A percentile compares a stretch with the other conserved stretches of the same genome.
Evolutionary conservation across 1,140 invertebrate genomes (phyloP).

Genomic region (Liolophura sinensis): DNA sequence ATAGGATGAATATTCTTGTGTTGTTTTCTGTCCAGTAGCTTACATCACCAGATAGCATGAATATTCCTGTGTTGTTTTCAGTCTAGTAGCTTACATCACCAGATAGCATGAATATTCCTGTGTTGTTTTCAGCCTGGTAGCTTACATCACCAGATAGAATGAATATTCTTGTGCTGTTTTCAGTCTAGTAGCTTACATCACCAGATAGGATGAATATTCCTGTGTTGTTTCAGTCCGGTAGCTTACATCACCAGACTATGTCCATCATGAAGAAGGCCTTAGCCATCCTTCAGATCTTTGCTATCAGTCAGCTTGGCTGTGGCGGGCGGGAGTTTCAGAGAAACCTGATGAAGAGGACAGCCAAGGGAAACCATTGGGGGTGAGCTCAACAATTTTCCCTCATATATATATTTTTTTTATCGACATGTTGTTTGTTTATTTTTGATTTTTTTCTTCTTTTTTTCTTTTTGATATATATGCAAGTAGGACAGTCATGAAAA

Average conservation of each 20-base stretch:
- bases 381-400: conserved; percentile 60
- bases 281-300: conserved; percentile 87
- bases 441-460: not conserved
- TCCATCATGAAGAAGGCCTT: conserved; percentile 82
- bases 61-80: too few species aligned
- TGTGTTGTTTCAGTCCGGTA: too few species aligned
- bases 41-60: not conserved
- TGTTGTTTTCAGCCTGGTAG: too few species aligned
- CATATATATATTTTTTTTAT: not conserved
- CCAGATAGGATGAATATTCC: too few species aligned
- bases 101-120: too few species aligned
- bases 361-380: conserved; percentile 89
- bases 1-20: too few species aligned
- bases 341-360: conserved; percentile 83
- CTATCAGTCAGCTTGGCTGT: conserved; percentile 89
- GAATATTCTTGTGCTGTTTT: too few species aligned
- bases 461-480: not conserved
- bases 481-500: not conserved
- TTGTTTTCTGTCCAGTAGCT: too few species aligned
- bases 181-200: too few species aligned
- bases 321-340: conserved; percentile 72
- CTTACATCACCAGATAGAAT: not conserved
- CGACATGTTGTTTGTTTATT: not conserved
- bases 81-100: too few species aligned
- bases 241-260: conserved; percentile 29